Percentiles rank a stretch among this genome's conserved stretches.
These are phyloP conservation scores for Lepilemur ruficaudatus DNA, from an alignment of 2,797 vertebrate genomes.

Conservation along the genomic window DNA sequence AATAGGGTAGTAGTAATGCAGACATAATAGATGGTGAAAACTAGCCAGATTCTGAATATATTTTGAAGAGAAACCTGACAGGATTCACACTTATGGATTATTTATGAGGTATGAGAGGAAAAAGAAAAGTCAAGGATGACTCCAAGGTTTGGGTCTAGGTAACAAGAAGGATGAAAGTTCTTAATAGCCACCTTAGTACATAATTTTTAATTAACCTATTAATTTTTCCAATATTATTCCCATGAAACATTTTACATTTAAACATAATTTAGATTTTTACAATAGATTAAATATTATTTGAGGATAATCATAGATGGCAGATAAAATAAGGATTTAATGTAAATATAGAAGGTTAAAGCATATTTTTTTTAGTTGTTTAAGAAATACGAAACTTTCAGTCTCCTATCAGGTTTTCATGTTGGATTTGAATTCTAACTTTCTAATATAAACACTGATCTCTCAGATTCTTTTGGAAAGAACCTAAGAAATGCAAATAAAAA, in stretches of 20 bases:
- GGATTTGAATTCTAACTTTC: neutral
- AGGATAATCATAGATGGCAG: neutral
- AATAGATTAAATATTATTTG: neutral
- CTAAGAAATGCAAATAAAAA: neutral
- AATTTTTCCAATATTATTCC: neutral
- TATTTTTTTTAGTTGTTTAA: neutral
- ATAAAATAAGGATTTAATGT: neutral
- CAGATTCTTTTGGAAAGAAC: slow-evolving; percentile 25
- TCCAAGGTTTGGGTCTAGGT: neutral
- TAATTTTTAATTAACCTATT: slow-evolving; percentile 40
- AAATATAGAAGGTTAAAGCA: neutral
- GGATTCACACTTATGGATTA: neutral
- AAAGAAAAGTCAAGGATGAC: neutral
- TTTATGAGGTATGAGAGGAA: neutral
- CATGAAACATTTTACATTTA: neutral
- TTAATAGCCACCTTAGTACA: neutral
- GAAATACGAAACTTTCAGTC: neutral
- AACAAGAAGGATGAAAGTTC: neutral
- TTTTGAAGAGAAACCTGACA: slow-evolving; percentile 7
- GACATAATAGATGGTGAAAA: neutral
- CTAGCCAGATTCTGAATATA: neutral
- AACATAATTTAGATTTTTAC: slow-evolving; percentile 27
- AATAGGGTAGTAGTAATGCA: neutral
- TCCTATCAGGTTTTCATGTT: neutral
- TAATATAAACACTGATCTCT: slow-evolving; percentile 2